Evolutionary conservation across 2,797 vertebrate genomes (phyloP).

Genomic region (Lacerta agilis): DNA sequence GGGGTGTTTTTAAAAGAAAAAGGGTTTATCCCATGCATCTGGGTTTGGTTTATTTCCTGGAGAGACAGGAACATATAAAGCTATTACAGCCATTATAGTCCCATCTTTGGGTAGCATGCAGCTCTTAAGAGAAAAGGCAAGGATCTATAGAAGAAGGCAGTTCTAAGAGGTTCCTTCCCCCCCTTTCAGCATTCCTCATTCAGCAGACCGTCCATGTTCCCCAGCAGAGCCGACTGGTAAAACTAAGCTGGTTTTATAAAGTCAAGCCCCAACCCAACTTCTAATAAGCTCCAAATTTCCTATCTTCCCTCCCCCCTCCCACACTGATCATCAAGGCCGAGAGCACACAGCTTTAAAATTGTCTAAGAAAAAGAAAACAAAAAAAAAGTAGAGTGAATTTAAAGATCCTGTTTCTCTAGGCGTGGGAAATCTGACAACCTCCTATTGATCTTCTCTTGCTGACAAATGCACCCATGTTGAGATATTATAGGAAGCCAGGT

Average conservation of each 20-base stretch:
- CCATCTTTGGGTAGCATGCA: neutral
- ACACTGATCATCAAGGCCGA: conserved; percentile 46
- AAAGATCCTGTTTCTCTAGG: conserved; percentile 17
- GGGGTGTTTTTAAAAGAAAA: conserved; percentile 18
- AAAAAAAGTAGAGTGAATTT: conserved; percentile 29
- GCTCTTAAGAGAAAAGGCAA: neutral
- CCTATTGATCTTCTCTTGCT: conserved; percentile 27
- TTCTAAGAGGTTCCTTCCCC: neutral
- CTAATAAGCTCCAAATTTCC: conserved; percentile 47
- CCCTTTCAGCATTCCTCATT: conserved; percentile 44
- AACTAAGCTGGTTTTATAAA: conserved; percentile 54
- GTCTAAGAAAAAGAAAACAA: conserved; percentile 22
- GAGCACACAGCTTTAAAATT: neutral
- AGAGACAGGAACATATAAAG: neutral
- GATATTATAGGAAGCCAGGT: neutral
- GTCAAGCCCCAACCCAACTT: conserved; percentile 26
- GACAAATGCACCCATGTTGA: neutral
- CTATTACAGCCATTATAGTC: neutral
- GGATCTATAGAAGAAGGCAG: neutral
- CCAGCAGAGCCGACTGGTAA: conserved; percentile 22
- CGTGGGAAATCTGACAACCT: neutral
- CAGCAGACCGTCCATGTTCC: conserved; percentile 49
- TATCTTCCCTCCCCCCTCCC: conserved; percentile 29
- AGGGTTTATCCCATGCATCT: no score
- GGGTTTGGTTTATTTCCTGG: conserved; percentile 10